These are phyloP conservation scores for Pteromalus puparum DNA, from an alignment of 1,140 invertebrate species.

Conservation along the genomic window DNA sequence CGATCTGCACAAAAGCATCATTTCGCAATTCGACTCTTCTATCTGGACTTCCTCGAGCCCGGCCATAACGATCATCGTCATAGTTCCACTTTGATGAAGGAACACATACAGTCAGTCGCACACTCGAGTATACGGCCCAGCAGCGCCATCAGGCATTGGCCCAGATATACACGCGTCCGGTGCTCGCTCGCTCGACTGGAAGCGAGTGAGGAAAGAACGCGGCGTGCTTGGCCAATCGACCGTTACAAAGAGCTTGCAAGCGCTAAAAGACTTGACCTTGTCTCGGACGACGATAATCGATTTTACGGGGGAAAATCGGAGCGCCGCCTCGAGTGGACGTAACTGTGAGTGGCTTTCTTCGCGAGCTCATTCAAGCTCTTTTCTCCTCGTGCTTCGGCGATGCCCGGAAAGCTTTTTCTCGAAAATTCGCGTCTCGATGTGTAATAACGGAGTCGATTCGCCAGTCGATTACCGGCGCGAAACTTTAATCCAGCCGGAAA, in stretches of 20 bases:
- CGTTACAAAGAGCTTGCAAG: constrained; percentile 62
- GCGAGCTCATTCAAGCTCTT: background rate
- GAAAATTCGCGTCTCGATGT: background rate
- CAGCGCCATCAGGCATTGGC: background rate
- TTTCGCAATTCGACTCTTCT: too few relatives aligned
- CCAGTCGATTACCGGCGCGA: background rate
- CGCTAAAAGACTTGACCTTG: constrained; percentile 62
- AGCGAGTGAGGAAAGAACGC: constrained; percentile 43
- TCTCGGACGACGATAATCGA: constrained; percentile 27
- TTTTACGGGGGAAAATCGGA: constrained; percentile 1
- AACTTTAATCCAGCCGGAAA: background rate
- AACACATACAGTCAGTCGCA: too few relatives aligned
- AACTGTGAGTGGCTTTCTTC: constrained; percentile 35
- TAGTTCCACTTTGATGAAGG: too few relatives aligned
- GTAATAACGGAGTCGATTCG: too few relatives aligned
- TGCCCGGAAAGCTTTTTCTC: background rate
- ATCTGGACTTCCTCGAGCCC: too few relatives aligned
- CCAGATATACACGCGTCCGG: background rate
- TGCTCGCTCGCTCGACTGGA: background rate
- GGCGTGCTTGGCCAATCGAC: constrained; percentile 67
- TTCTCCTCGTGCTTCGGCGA: background rate
- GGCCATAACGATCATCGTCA: too few relatives aligned
- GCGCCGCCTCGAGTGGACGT: background rate
- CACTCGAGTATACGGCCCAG: background rate
- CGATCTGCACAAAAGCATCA: too few relatives aligned